Base-by-base conservation (phyloP, 2,888 invertebrate species). In the Trachelus stipa region DNA sequence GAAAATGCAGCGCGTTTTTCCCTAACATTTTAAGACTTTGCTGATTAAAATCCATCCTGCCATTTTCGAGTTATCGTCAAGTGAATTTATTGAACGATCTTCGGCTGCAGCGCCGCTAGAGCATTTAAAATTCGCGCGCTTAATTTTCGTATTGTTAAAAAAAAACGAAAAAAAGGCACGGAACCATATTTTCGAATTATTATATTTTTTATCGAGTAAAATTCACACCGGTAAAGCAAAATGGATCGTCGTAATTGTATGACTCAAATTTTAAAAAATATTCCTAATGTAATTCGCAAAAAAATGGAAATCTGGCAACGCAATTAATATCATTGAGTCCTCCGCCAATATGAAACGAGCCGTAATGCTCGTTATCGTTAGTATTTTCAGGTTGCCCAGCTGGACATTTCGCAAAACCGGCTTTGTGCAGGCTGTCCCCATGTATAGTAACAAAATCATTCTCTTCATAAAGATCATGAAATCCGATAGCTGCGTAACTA, bases 251-350 rank as follows among this genome's bases (percentile, higher is more conserved):
- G 9, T 9, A 23, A 56, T 9, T 2, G 9, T 9, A 2, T 56
- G 1, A 23, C 4, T 40, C 15, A 12, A 15, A 12, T 35, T 35
- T 40, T 15, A 31, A 31, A 31, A 31, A 15, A 40, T 40, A 12
- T 40, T 15, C 15, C 1, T 23, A 15, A 40, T 1, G 69, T 34
- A 73, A 6, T 12, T 77, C 77, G 73, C 73, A 73, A 30, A 77
- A 40, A 15, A 77, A 77, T 4, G 31, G 73, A 68, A 3, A 68
- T 12, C n/a, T 31, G 1, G 4, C 3, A 0, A 12, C 0, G 12
- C 77, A 77, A 33, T 15, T 15, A 11, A 77, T 73, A 35, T 77
- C 77, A 30, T 77, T 77, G 15, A 77, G 73, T 12, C 12, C 12
- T 34, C 77, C 77, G 11, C 9, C 31, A 34, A 6, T 73, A 4